Conservation (phyloP, 37 sponge, comb jelly and placozoan species). For the Tethya wilhelma region DNA sequence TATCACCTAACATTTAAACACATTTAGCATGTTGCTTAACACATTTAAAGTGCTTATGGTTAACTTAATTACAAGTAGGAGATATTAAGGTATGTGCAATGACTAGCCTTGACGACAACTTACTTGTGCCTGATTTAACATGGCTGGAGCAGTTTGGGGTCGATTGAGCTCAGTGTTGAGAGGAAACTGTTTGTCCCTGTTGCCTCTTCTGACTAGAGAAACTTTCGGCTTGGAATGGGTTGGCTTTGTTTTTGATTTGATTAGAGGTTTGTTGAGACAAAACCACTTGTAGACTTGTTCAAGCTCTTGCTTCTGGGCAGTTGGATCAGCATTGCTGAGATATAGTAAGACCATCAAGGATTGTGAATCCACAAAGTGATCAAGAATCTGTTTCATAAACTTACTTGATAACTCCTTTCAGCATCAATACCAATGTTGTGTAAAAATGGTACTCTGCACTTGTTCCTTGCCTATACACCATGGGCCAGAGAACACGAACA, state of each 20-base stretch:
- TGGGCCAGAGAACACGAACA: too few species aligned
- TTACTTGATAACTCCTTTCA: slow-evolving; percentile 48
- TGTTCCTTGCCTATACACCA: slow-evolving; percentile 38
- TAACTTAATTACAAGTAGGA: too few species aligned
- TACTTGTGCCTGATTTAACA: slow-evolving; percentile 1
- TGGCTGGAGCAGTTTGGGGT: slow-evolving; percentile 57
- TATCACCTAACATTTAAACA: background rate
- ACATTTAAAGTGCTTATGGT: too few species aligned
- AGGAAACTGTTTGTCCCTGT: background rate
- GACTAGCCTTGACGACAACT: too few species aligned
- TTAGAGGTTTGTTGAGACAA: slow-evolving; percentile 50
- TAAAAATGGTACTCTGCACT: slow-evolving; percentile 70
- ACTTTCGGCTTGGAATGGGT: slow-evolving; percentile 13
- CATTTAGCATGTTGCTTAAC: background rate
- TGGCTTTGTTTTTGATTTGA: slow-evolving; percentile 3
- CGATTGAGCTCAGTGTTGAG: background rate
- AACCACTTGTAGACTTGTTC: slow-evolving; percentile 63
- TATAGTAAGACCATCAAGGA: too few species aligned
- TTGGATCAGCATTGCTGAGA: slow-evolving; percentile 39
- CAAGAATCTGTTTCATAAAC: background rate
- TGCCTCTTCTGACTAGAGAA: background rate
- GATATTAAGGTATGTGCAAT: too few species aligned
- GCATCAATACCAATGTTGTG: slow-evolving; percentile 36
- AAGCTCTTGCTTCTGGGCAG: slow-evolving; percentile 43
- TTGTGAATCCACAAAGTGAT: too few species aligned